Evolutionary conservation across 2,888 invertebrate genomes (phyloP), one percentile per base, ranked within the genome.

Genomic region (Pyralis farinalis): DNA sequence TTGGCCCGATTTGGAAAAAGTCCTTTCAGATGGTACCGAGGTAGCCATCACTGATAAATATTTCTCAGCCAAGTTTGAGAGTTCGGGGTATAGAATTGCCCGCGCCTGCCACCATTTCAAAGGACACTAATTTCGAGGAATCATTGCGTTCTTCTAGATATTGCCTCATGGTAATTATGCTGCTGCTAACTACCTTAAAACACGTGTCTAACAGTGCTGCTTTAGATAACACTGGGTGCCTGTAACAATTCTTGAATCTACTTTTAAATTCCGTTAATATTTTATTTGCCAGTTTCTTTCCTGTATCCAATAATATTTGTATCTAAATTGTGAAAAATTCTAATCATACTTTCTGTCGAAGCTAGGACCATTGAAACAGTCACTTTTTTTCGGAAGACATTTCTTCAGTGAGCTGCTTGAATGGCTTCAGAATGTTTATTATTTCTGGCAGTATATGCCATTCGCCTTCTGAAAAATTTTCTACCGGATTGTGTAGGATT

Each of bases 1-100:
- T 53, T 54, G 49, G 31, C 56, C 55, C 40, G 52, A 54, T 47
- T 58, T 55, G 1, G 49, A 48, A 49, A 58, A 48, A 46, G 55
- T 52, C 49, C 29, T 30, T 30, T 30, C 29, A 5, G 9, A 30
- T 30, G 53, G 44, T 47, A 55, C 53, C 32, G 53, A 55, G 32
- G 51, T 42, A 51, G 48, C 51, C 48, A 44, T 47, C 31, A 49
- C 47, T 38, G 47, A 30, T 30, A 30, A 30, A 30, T 30, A 30
- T 30, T 30, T 30, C n/a, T 30, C 10, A 30, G 29, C 29, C 43
- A 53, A 51, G 43, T 41, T 47, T 51, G 49, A 50, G 44, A 55
- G 51, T 34, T 58, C 53, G 1, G 52, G 52, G 42, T 55, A 53
- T 41, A 57, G 44, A 40, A 57, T 5, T 30, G 29, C 10, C 29